A percentile compares a stretch with the other conserved stretches of the same genome.
These are phyloP conservation scores for Rhineura floridana DNA, from an alignment of 2,113 vertebrate genomes.

Conservation along the genomic window DNA sequence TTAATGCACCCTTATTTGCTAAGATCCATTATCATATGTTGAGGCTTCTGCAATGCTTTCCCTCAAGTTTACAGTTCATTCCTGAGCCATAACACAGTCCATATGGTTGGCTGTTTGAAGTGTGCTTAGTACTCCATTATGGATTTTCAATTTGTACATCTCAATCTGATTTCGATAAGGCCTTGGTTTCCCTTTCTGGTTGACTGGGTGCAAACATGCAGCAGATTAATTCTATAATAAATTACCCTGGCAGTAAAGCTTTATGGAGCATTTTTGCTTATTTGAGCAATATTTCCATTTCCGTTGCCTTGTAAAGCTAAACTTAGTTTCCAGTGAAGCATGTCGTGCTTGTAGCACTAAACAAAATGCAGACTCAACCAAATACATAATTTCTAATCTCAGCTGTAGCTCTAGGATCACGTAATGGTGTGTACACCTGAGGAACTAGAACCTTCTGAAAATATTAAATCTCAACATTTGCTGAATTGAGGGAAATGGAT, in stretches of 20 bases:
- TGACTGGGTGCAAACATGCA: slow-evolving; percentile 76
- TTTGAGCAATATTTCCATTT: slow-evolving; percentile 72
- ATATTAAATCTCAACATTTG: slow-evolving; percentile 44
- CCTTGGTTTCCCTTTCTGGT: slow-evolving; percentile 70
- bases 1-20: slow-evolving; percentile 51
- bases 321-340: slow-evolving; percentile 59
- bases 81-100: slow-evolving; percentile 77
- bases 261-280: slow-evolving; percentile 72
- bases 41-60: slow-evolving; percentile 51
- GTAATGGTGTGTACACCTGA: slow-evolving; percentile 49
- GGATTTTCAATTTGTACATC: slow-evolving; percentile 73
- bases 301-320: slow-evolving; percentile 72
- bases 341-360: slow-evolving; percentile 52
- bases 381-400: slow-evolving; percentile 62
- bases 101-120: slow-evolving; percentile 83
- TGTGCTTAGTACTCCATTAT: slow-evolving; percentile 79
- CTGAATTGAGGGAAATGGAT: slow-evolving; percentile 21
- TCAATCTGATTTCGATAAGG: slow-evolving; percentile 81
- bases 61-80: slow-evolving; percentile 70
- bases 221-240: slow-evolving; percentile 66
- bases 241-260: slow-evolving; percentile 70
- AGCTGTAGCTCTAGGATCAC: slow-evolving; percentile 61
- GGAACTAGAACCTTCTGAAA: slow-evolving; percentile 52
- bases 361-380: slow-evolving; percentile 60
- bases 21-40: slow-evolving; percentile 55